phyloP scores from a whole-genome alignment of 2,888 invertebrate species.

The Druceiella hillmani region DNA sequence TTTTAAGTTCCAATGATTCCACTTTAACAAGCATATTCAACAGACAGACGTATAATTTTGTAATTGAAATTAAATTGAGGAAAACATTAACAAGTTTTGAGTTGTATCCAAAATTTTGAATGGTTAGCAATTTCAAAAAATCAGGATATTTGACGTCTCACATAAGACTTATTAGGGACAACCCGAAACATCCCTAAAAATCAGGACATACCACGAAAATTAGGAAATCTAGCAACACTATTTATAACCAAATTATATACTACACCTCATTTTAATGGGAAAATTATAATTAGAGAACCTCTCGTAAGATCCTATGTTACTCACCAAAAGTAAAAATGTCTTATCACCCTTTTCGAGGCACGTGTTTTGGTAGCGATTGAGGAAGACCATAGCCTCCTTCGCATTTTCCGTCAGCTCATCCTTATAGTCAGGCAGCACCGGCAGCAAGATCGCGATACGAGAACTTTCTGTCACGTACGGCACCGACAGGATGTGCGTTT shows the following conservation, averaged over 20 bases:
- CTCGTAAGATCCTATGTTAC: constrained; percentile 19
- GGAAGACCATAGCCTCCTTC: constrained; percentile 57
- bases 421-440: constrained; percentile 35
- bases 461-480: constrained; percentile 96
- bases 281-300: background rate
- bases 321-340: constrained; percentile 67
- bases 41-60: too few relatives aligned
- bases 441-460: constrained; percentile 70
- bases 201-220: constrained; percentile 9
- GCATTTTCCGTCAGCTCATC: constrained; percentile 43
- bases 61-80: too few relatives aligned
- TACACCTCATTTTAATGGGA: background rate
- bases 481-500: constrained; percentile 83
- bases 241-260: background rate
- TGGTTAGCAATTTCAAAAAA: too few relatives aligned
- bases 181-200: too few relatives aligned
- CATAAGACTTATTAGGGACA: too few relatives aligned
- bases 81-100: too few relatives aligned
- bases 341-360: constrained; percentile 76
- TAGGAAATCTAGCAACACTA: constrained; percentile 16
- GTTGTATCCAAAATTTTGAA: too few relatives aligned
- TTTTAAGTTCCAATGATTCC: too few relatives aligned
- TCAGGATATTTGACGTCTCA: too few relatives aligned
- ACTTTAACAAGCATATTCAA: too few relatives aligned
- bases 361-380: constrained; percentile 64